These are phyloP conservation scores for Arvicanthis niloticus DNA, from an alignment of 2,113 vertebrate genomes.

Conservation along the genomic window DNA sequence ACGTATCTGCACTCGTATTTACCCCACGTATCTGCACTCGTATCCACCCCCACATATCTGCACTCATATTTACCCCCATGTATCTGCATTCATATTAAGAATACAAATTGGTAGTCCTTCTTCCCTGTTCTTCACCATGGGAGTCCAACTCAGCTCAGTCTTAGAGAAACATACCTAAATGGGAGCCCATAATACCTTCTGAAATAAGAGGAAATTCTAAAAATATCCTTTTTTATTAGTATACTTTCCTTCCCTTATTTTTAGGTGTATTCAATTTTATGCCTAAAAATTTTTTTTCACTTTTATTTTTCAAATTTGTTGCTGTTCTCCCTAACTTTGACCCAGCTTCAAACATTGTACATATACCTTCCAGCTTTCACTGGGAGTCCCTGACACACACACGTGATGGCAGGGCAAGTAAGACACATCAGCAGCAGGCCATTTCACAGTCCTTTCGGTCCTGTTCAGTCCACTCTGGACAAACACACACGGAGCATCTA, in stretches of 20 bases:
- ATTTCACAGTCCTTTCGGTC: not conserved
- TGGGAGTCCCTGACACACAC: not conserved
- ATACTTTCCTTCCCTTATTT: not conserved
- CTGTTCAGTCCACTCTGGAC: not conserved
- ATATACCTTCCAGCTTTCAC: not conserved
- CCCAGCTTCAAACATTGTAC: not conserved
- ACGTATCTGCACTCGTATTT: not conserved
- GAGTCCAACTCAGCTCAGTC: not conserved
- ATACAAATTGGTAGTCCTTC: not conserved
- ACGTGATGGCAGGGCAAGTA: not conserved
- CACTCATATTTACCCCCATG: not conserved
- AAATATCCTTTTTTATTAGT: not conserved
- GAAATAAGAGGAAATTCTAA: constrained; percentile 49
- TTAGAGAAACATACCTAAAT: not conserved
- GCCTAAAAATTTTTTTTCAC: not conserved
- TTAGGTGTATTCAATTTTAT: not conserved
- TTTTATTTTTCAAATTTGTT: not conserved
- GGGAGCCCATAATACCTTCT: not conserved
- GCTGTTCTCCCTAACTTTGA: constrained; percentile 30
- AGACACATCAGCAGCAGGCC: not conserved
- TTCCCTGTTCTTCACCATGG: not conserved
- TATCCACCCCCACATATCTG: not conserved
- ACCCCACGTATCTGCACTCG: no score
- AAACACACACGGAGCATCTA: not conserved
- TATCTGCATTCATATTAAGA: not conserved